A percentile compares a stretch with the other conserved stretches of the same genome.
Evolutionary conservation across 1,140 invertebrate genomes (phyloP).

Genomic region (Halictus rubicundus): DNA sequence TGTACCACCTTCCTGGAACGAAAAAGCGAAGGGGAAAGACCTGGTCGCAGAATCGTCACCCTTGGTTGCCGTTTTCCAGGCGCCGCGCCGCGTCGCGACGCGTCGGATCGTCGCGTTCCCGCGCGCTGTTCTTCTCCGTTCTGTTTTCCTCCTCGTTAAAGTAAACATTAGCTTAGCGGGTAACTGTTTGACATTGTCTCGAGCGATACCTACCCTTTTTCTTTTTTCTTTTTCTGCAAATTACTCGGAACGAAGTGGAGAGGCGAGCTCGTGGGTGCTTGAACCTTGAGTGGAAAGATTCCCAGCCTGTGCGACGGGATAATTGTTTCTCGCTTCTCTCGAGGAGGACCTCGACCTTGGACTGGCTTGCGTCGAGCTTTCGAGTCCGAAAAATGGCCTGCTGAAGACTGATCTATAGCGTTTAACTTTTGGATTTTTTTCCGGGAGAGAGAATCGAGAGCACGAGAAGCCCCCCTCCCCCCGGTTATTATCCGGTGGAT

Average conservation of each 20-base stretch:
- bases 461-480: too few species aligned
- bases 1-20: too few species aligned
- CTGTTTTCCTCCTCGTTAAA: conserved; percentile 17
- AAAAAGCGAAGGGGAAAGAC: too few species aligned
- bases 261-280: background rate
- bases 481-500: too few species aligned
- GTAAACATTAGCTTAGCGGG: conserved; percentile 33
- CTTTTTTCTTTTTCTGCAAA: conserved; percentile 27
- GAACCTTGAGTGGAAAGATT: background rate
- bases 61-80: background rate
- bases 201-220: conserved; percentile 21
- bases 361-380: background rate
- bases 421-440: too few species aligned
- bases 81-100: too few species aligned
- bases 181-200: conserved; percentile 47
- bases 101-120: conserved; percentile 26
- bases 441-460: too few species aligned
- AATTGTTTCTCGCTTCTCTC: background rate
- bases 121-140: conserved; percentile 26
- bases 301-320: background rate
- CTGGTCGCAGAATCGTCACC: too few species aligned
- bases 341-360: background rate
- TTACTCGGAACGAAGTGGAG: conserved; percentile 17
- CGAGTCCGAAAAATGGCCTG: too few species aligned
- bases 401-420: too few species aligned